phyloP scores from a whole-genome alignment of 1,140 invertebrate genomes.

The Zaprionus camerounensis region DNA sequence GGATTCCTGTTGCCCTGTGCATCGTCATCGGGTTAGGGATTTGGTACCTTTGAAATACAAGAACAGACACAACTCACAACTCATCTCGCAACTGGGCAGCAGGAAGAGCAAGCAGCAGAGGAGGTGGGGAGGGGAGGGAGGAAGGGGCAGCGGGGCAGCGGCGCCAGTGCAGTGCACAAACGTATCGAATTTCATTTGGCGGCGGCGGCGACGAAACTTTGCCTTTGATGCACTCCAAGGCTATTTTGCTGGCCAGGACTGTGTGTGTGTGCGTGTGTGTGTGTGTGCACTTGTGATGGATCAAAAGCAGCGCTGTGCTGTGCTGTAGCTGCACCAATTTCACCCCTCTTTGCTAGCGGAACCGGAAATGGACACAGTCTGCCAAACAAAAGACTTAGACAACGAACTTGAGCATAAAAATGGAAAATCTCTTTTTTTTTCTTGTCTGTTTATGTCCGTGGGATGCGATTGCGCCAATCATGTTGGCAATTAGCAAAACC shows the following conservation, averaged over 20 bases:
- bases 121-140: not conserved
- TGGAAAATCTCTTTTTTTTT: not conserved
- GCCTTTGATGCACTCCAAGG: constrained; percentile 66
- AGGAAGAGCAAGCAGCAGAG: not conserved
- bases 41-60: constrained; percentile 56
- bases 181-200: constrained; percentile 69
- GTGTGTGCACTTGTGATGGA: not conserved
- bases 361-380: constrained; percentile 62
- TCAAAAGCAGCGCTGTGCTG: constrained; percentile 34
- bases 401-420: constrained; percentile 39
- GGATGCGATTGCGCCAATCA: constrained; percentile 57
- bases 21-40: constrained; percentile 27
- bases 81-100: constrained; percentile 11
- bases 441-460: not conserved
- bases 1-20: constrained; percentile 54
- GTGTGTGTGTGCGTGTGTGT: not conserved
- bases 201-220: constrained; percentile 44
- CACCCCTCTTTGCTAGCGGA: constrained; percentile 45
- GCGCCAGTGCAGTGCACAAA: constrained; percentile 64
- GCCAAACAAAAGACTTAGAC: constrained; percentile 50
- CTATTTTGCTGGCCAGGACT: constrained; percentile 9
- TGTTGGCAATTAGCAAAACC: constrained; percentile 66
- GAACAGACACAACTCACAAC: constrained; percentile 27
- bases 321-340: constrained; percentile 22
- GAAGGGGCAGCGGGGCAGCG: constrained; percentile 19